phyloP scores from a whole-genome alignment of 2,888 invertebrate species.

The Sicus ferrugineus region DNA sequence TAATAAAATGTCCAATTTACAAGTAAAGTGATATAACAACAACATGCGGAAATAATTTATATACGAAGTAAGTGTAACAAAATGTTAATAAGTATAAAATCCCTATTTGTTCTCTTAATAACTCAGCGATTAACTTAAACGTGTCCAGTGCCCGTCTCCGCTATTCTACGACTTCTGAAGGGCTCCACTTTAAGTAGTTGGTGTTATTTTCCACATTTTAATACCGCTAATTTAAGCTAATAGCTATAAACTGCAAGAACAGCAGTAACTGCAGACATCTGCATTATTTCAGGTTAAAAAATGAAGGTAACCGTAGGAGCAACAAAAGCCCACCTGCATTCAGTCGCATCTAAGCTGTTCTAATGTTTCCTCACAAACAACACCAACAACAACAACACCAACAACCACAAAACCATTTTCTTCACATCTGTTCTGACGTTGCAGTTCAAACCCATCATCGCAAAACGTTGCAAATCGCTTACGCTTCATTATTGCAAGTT shows the following conservation, averaged over 20 bases:
- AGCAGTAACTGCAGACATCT: background rate
- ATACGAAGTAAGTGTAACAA: no score
- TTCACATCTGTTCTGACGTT: no score
- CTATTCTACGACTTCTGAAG: slow-evolving; percentile 5
- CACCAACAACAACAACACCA: background rate
- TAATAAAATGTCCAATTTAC: no score
- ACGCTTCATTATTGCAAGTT: slow-evolving; percentile 32
- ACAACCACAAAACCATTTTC: background rate
- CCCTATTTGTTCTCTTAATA: no score
- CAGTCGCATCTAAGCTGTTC: slow-evolving; percentile 15
- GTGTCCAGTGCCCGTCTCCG: background rate
- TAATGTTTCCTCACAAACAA: slow-evolving; percentile 17
- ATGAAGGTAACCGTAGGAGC: background rate
- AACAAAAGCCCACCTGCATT: slow-evolving; percentile 16
- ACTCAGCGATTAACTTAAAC: background rate
- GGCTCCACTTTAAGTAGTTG: background rate
- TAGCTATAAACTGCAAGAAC: slow-evolving; percentile 15
- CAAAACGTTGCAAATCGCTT: slow-evolving; percentile 30
- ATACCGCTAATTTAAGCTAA: slow-evolving; percentile 15
- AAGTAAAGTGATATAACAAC: no score
- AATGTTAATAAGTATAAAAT: no score
- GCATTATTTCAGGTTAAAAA: slow-evolving; percentile 13
- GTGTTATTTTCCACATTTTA: background rate
- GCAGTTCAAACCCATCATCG: slow-evolving; percentile 21
- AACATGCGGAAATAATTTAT: no score